phyloP scores from a whole-genome alignment of 2,888 invertebrate genomes.

The Cantharis rustica region DNA sequence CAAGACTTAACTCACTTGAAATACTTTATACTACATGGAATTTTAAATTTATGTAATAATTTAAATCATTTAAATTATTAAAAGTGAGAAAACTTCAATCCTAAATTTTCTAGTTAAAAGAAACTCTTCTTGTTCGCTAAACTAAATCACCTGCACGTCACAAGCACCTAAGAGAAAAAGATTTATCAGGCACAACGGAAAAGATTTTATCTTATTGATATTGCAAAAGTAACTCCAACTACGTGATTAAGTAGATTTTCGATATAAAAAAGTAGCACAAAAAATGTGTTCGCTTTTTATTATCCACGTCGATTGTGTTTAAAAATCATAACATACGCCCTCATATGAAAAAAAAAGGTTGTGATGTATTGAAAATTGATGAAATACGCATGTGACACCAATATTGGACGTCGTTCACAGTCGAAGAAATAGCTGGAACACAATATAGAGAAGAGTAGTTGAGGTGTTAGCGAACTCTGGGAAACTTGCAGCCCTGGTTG shows the following conservation, averaged over 20 bases:
- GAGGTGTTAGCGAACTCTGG: slow-evolving; percentile 36
- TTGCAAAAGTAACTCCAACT: slow-evolving; percentile 14
- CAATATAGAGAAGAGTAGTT: slow-evolving; percentile 26
- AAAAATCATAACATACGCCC: not conserved
- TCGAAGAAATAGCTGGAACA: slow-evolving; percentile 24
- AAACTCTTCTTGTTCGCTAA: not conserved
- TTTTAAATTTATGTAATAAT: slow-evolving; percentile 24
- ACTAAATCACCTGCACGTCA: slow-evolving; percentile 12
- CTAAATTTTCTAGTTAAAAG: not conserved
- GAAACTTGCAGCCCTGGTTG: slow-evolving; percentile 41
- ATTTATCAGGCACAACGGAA: slow-evolving; percentile 9
- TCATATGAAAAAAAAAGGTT: not conserved
- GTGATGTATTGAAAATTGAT: slow-evolving; percentile 18
- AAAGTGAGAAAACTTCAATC: not conserved
- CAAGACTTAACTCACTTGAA: slow-evolving; percentile 20
- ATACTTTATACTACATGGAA: slow-evolving; percentile 26
- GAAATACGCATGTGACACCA: slow-evolving; percentile 17
- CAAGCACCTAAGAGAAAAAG: slow-evolving; percentile 8
- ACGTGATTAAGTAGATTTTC: not conserved
- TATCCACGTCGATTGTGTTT: not conserved
- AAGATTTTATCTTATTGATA: slow-evolving; percentile 15
- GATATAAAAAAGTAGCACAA: not conserved
- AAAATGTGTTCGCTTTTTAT: not conserved
- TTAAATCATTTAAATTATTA: slow-evolving; percentile 1
- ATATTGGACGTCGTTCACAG: slow-evolving; percentile 16